phyloP scores from a whole-genome alignment of 2,797 vertebrate species.

The Cossypha caffra region DNA sequence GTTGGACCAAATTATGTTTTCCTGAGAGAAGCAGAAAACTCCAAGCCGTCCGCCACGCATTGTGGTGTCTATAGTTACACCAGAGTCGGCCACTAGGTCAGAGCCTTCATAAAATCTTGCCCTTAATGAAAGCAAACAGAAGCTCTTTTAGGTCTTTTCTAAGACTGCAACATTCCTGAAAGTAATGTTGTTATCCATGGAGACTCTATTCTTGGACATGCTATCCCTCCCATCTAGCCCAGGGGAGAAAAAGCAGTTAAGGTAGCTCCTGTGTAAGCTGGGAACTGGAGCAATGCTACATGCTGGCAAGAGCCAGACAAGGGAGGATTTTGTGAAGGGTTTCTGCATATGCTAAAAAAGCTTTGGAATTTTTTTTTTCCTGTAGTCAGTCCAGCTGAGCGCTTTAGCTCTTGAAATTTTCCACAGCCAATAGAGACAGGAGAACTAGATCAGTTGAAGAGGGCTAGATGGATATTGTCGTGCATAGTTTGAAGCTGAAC shows the following conservation, averaged over 20 bases:
- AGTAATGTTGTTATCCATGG: neutral
- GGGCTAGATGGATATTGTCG: neutral
- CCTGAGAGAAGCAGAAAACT: slow-evolving; percentile 99
- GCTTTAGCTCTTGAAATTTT: neutral
- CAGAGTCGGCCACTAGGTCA: slow-evolving; percentile 94
- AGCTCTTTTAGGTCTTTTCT: neutral
- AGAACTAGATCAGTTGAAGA: neutral
- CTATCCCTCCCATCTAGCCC: neutral
- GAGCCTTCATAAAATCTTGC: slow-evolving; percentile 95
- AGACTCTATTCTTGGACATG: neutral
- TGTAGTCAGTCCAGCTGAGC: neutral
- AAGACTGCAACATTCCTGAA: neutral
- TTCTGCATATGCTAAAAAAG: neutral
- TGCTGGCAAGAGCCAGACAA: neutral
- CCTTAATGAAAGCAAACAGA: slow-evolving; percentile 72
- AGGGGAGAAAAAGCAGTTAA: neutral
- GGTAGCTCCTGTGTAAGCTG: neutral
- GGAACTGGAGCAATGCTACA: neutral
- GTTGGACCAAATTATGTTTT: slow-evolving; percentile 99
- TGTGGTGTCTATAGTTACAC: slow-evolving; percentile 96
- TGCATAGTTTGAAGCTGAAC: neutral
- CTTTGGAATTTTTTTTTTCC: neutral
- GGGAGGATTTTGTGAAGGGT: neutral
- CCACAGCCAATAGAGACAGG: rapidly evolving
- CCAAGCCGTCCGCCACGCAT: slow-evolving; percentile 97